Base-by-base conservation (phyloP, 2,888 invertebrate genomes). In the Acronicta alni region DNA sequence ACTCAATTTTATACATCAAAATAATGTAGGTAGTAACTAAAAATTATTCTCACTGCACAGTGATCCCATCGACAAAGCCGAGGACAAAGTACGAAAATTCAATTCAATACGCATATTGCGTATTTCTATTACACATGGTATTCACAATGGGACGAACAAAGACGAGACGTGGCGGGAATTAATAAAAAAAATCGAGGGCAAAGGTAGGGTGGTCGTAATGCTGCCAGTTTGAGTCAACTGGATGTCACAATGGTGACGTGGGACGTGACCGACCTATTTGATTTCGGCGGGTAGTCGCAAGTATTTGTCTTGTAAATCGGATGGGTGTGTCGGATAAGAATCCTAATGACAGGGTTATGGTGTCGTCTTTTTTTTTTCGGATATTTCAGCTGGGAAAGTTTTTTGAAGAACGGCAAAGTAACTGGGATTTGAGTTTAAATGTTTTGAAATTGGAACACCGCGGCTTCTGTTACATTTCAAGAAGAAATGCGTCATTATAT, bases 121-220 rank as follows among this genome's bases (percentile, higher is more conserved):
- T 82, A 87, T 86, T 89, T 87, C 87, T 85, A 87, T 87, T 86
- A 87, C 86, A 88, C 80, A 85, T 83, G 81, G 79, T 83, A 86
- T 87, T 87, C 85, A 92, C 91, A 91, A 92, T 90, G 81, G 86
- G 83, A 89, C 85, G 89, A 89, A 91, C 89, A 92, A 92, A 91
- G 88, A 83, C 63, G 73, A 75, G 59, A 93, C 93, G 93, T 92
- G 92, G 82, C 65, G 84, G 76, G 93, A 93, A 93, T 93, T 91
- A 89, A 88, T 87, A 88, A 78, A 89, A 89, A 89, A 91, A 89
- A 82, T 72, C 78, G 80, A 81, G 85, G 82, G 82, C 83, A 88
- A 88, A 86, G 81, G 81, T 84, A 81, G 88, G 88, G 89, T 82
- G 89, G 79, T 72, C 84, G 80, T 87, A 88, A 89, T 83, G 79